Evolutionary conservation across 2,888 invertebrate genomes (phyloP).

Genomic region (Clostera curtula): DNA sequence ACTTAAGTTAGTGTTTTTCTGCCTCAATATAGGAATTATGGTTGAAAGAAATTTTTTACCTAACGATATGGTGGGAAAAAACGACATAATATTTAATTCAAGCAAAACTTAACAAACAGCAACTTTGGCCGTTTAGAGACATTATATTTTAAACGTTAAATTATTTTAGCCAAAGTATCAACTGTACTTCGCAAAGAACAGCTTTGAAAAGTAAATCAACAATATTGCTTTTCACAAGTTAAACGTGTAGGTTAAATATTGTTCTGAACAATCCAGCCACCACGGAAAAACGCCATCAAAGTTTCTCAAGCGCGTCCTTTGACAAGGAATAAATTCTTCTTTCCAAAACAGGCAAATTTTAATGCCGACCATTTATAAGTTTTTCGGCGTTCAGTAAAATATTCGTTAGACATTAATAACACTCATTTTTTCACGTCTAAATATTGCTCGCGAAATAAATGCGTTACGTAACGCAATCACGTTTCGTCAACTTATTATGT

Average conservation of each 20-base stretch:
- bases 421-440: slow-evolving; percentile 27
- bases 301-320: slow-evolving; percentile 23
- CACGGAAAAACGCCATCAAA: slow-evolving; percentile 19
- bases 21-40: no score
- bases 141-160: no score
- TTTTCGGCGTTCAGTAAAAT: slow-evolving; percentile 31
- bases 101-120: no score
- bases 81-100: no score
- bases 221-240: not conserved
- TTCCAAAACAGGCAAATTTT: slow-evolving; percentile 29
- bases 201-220: not conserved
- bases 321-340: slow-evolving; percentile 32
- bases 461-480: slow-evolving; percentile 25
- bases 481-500: slow-evolving; percentile 23
- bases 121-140: no score
- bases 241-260: slow-evolving; percentile 10
- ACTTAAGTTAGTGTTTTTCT: no score
- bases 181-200: no score
- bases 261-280: slow-evolving; percentile 8
- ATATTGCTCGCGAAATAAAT: slow-evolving; percentile 21
- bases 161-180: no score
- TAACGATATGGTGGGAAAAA: no score
- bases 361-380: slow-evolving; percentile 33
- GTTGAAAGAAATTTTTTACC: no score
- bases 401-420: slow-evolving; percentile 34